Evolutionary conservation across 1,140 invertebrate genomes (phyloP).

Genomic region (Lerema accius): DNA sequence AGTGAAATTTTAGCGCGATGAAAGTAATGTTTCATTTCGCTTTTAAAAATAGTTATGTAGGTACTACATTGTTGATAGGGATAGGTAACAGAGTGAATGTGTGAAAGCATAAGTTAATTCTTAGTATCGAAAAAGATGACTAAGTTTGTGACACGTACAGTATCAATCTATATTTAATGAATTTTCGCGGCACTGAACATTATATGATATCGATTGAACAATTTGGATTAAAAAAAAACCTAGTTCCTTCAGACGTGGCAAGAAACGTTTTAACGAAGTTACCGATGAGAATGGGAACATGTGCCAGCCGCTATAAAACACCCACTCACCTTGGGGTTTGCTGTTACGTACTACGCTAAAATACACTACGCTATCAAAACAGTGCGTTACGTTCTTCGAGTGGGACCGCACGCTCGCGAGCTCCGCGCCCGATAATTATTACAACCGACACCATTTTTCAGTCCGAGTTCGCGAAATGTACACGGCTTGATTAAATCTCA

Average conservation of each 20-base stretch:
- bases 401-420: slow-evolving; percentile 48
- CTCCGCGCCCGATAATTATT: background rate
- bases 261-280: slow-evolving; percentile 35
- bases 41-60: too few relatives aligned
- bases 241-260: too few relatives aligned
- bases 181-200: too few relatives aligned
- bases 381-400: slow-evolving; percentile 56
- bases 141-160: too few relatives aligned
- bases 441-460: slow-evolving; percentile 16
- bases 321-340: slow-evolving; percentile 67
- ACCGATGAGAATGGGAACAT: slow-evolving; percentile 48
- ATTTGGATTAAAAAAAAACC: too few relatives aligned
- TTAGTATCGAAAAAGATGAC: too few relatives aligned
- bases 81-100: too few relatives aligned
- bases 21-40: background rate
- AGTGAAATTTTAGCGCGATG: background rate
- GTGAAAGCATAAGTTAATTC: too few relatives aligned
- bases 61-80: too few relatives aligned
- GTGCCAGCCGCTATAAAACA: slow-evolving; percentile 50
- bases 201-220: too few relatives aligned
- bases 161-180: too few relatives aligned
- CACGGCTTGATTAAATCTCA: slow-evolving; percentile 21
- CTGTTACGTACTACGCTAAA: slow-evolving; percentile 69
- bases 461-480: slow-evolving; percentile 21
- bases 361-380: slow-evolving; percentile 76